Evolutionary conservation across 2,888 invertebrate genomes (phyloP).

Genomic region (Eupithecia inturbata): DNA sequence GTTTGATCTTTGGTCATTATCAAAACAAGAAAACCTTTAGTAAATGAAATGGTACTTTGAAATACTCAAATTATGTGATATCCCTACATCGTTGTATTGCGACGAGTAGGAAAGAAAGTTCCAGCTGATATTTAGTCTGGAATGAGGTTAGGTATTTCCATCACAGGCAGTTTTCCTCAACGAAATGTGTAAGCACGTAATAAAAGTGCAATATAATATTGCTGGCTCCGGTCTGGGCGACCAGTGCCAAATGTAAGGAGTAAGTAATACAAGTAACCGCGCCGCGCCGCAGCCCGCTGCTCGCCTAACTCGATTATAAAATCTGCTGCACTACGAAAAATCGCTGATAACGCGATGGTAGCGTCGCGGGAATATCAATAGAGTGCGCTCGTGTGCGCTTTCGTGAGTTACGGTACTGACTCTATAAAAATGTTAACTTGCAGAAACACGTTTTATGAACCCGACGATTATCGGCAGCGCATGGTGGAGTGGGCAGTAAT

Average conservation of each 20-base stretch:
- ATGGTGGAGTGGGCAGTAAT: too few relatives aligned
- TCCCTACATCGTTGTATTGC: not conserved
- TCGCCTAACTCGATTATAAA: conserved; percentile 37
- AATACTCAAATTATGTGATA: not conserved
- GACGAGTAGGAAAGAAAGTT: not conserved
- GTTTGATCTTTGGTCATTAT: not conserved
- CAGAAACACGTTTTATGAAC: conserved; percentile 11
- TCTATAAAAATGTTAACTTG: not conserved
- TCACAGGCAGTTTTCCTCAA: conserved; percentile 7
- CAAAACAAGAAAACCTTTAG: not conserved
- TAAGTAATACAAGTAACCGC: conserved; percentile 18
- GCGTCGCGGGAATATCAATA: conserved; percentile 34
- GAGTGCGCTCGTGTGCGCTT: conserved; percentile 25
- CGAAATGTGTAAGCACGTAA: conserved; percentile 16
- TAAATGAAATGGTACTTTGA: not conserved
- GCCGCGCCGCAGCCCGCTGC: conserved; percentile 2
- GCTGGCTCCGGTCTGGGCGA: conserved; percentile 14
- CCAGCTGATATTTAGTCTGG: not conserved
- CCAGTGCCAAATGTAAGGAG: conserved; percentile 29
- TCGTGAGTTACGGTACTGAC: conserved; percentile 29
- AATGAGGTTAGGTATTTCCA: conserved; percentile 18
- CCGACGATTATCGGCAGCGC: conserved; percentile 2
- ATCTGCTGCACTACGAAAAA: conserved; percentile 36
- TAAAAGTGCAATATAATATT: conserved; percentile 27
- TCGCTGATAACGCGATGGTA: conserved; percentile 31